Evolutionary conservation across 2,113 vertebrate genomes (phyloP).

Genomic region (Stictonetta naevosa): DNA sequence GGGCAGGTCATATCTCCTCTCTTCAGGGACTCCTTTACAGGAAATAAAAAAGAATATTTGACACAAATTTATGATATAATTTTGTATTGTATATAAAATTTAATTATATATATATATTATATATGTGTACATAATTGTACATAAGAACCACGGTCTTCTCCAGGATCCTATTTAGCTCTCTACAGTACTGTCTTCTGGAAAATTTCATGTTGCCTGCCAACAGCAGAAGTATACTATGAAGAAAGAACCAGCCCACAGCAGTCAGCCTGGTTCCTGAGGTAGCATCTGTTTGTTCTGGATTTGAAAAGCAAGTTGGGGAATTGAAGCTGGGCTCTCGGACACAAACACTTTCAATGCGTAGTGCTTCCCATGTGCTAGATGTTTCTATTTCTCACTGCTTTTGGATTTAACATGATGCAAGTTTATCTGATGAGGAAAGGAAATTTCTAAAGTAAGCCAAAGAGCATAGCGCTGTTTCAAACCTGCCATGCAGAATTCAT

Average conservation of each 20-base stretch:
- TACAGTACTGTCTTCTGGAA: background rate
- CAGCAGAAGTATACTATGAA: background rate
- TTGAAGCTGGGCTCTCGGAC: background rate
- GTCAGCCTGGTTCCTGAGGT: background rate
- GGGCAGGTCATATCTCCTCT: background rate
- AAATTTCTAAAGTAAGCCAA: constrained; percentile 52
- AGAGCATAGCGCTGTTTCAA: constrained; percentile 37
- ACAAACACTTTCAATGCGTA: background rate
- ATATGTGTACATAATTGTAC: no score
- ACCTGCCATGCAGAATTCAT: background rate
- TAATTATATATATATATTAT: no score
- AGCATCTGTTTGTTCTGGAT: background rate
- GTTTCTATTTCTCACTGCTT: background rate
- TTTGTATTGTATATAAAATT: background rate
- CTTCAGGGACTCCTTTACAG: background rate
- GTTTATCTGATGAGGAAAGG: constrained; percentile 43
- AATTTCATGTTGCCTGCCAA: background rate
- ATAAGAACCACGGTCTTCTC: background rate
- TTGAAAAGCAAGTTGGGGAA: background rate
- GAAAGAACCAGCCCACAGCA: background rate
- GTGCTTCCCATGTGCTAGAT: background rate
- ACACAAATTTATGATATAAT: background rate
- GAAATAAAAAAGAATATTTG: background rate
- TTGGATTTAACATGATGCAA: background rate
- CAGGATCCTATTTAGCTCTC: background rate